A percentile compares a stretch with the other conserved stretches of the same genome.
Conservation (phyloP, 2,797 vertebrate genomes). For the Sitta carolinensis region DNA sequence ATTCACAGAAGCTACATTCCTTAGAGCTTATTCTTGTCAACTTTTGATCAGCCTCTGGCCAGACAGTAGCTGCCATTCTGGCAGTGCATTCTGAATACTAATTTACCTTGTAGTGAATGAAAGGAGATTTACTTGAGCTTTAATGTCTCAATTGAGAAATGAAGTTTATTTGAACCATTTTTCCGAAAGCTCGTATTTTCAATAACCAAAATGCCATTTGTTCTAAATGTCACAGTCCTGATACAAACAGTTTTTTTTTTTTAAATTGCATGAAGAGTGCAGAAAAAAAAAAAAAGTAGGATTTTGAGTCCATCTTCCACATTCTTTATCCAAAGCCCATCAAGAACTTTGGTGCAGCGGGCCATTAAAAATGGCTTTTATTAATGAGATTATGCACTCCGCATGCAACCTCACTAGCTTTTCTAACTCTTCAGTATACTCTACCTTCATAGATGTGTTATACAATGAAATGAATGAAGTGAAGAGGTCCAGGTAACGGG, state of each 20-base stretch:
- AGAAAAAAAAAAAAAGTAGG: not conserved
- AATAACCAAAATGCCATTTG: not conserved
- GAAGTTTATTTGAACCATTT: not conserved
- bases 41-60: not conserved
- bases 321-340: not conserved
- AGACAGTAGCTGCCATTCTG: not conserved
- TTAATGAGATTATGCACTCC: not conserved
- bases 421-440: constrained; percentile 27
- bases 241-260: not conserved
- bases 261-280: not conserved
- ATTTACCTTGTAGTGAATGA: not conserved
- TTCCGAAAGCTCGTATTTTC: not conserved
- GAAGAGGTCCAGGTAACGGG: constrained; percentile 97
- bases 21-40: not conserved
- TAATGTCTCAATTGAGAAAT: not conserved
- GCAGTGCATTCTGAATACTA: not conserved
- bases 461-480: constrained; percentile 97
- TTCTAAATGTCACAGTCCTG: not conserved
- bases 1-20: not conserved
- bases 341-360: not conserved
- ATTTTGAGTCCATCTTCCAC: not conserved
- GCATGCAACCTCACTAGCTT: not conserved
- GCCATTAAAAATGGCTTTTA: not conserved
- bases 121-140: not conserved
- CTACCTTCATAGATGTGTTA: constrained; percentile 98